Conservation (phyloP, 2,113 vertebrate species). For the Entomyzon cyanotis region DNA sequence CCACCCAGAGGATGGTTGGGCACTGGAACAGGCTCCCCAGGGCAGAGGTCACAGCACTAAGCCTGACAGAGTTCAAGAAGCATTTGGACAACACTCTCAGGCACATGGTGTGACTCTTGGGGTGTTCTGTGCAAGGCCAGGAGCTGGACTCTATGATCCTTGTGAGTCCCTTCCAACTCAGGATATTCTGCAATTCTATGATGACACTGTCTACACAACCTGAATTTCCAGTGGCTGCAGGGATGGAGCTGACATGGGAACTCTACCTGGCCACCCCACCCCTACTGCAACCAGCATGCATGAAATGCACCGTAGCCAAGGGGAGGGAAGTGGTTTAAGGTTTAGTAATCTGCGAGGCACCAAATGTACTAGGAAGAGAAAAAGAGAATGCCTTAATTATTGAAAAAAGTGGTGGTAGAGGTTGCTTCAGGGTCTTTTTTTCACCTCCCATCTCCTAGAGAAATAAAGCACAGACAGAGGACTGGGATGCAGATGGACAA, state of each 20-base stretch:
- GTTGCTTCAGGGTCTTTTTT: not conserved
- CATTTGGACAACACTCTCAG: fast-evolving
- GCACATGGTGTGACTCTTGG: not conserved
- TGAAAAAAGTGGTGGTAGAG: not conserved
- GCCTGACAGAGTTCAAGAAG: not conserved
- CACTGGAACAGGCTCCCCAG: not conserved
- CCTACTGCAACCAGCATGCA: not conserved
- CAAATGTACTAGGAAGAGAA: not conserved
- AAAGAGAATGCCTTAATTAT: not conserved
- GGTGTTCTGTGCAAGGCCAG: not conserved
- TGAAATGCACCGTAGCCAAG: not conserved
- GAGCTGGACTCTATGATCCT: not conserved
- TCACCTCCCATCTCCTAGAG: not conserved
- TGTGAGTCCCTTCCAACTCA: not conserved
- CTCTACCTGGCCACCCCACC: not conserved
- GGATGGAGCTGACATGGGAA: not conserved
- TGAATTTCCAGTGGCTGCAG: not conserved
- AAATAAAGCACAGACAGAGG: not conserved
- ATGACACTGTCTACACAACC: not conserved
- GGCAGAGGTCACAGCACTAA: not conserved
- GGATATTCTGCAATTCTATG: not conserved
- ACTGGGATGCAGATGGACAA: not conserved
- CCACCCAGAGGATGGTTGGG: not conserved
- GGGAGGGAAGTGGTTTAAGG: not conserved
- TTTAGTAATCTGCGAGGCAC: not conserved